phyloP scores from a whole-genome alignment of 1,140 invertebrate species.

The Nephila pilipes region DNA sequence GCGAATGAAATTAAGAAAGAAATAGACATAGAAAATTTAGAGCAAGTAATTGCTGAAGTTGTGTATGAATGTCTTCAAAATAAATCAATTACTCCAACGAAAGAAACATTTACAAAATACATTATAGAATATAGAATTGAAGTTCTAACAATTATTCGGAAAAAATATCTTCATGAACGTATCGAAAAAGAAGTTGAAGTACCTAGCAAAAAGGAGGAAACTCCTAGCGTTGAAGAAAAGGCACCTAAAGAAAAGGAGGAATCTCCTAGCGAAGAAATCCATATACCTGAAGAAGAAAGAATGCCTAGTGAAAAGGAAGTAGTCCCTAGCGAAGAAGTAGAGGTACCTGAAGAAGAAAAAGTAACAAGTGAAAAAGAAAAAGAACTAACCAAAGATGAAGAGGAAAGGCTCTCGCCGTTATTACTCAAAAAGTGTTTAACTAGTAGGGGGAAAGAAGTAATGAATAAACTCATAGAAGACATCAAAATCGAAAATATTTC shows the following conservation, averaged over 20 bases:
- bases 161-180: neutral
- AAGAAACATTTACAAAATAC: constrained; percentile 18
- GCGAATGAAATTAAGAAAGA: constrained; percentile 8
- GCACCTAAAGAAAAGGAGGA: constrained; percentile 20
- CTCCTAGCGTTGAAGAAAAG: constrained; percentile 81
- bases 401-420: neutral
- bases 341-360: neutral
- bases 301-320: no score
- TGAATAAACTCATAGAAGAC: neutral
- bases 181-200: neutral
- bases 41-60: constrained; percentile 4
- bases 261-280: neutral
- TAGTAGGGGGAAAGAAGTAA: neutral
- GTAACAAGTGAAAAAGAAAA: neutral
- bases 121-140: constrained; percentile 58
- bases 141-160: constrained; percentile 1
- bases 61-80: constrained; percentile 32
- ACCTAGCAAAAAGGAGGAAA: constrained; percentile 14
- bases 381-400: neutral
- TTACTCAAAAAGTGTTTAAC: neutral
- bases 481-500: neutral
- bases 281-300: no score
- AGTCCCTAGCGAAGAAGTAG: neutral
- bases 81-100: neutral
- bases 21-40: neutral